Percentiles rank a stretch among this genome's conserved stretches.
These are phyloP conservation scores for Troides oblongomaculatus DNA, from an alignment of 2,888 invertebrate species.

Conservation along the genomic window DNA sequence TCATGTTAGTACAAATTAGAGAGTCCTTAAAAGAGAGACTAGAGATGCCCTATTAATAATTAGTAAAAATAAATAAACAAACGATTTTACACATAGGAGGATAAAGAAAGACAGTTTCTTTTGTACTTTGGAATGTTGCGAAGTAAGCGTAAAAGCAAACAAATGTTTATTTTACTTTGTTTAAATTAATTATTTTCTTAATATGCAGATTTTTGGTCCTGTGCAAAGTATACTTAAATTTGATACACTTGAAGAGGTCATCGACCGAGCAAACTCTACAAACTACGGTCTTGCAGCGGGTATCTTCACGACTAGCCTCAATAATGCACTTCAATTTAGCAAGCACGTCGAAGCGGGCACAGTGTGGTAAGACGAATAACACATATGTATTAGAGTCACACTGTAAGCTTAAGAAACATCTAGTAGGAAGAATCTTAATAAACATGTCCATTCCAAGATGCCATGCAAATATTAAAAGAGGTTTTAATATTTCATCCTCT, in stretches of 20 bases:
- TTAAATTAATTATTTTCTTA: not conserved
- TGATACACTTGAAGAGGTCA: slow-evolving; percentile 87
- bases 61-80: no score
- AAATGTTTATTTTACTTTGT: not conserved
- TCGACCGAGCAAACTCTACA: slow-evolving; percentile 90
- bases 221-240: slow-evolving; percentile 93
- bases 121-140: no score
- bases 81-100: no score
- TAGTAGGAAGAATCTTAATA: no score
- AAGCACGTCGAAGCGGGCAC: slow-evolving; percentile 88
- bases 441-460: no score
- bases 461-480: no score
- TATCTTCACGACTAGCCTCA: slow-evolving; percentile 88
- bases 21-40: no score
- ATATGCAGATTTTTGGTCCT: slow-evolving; percentile 90
- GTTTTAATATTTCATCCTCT: no score
- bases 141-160: not conserved
- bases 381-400: not conserved
- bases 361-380: slow-evolving; percentile 82
- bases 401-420: no score
- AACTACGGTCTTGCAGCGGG: slow-evolving; percentile 91
- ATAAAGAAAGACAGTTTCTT: no score
- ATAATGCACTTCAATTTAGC: slow-evolving; percentile 87
- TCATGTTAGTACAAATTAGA: not conserved
- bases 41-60: no score